Base-by-base conservation (phyloP, 2,888 invertebrate genomes). In the Drosophila tanythrix region DNA sequence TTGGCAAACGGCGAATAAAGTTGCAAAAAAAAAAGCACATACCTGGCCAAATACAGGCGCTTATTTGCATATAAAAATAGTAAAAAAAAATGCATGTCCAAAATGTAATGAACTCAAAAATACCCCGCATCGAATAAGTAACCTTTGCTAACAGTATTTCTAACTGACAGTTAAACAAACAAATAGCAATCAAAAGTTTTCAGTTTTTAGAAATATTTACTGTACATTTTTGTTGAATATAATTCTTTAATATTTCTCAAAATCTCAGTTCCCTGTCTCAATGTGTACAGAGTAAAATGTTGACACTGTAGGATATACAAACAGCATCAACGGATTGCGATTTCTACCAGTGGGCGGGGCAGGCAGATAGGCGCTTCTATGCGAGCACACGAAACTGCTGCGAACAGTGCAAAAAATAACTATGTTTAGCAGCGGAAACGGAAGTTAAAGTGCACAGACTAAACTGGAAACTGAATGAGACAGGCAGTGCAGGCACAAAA, bases 31-130 rank as follows among this genome's bases (percentile, higher is more conserved):
- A 31, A 43, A 21, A 40, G 25, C 43, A 40, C 68, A 68, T 60
- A 51, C 67, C 68, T 69, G 72, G 70, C 61, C 75, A 86, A 87
- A 82, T 81, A 77, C 75, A 33, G 75, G 62, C 64, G 67, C 73
- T 80, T 85, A 88, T 85, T 87, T 87, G 81, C 87, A 87, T 82
- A 73, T 60, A 63, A 71, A 74, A 68, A 46, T 50, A 55, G 56
- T 59, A 35, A 46, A 70, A 63, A 38, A 74, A 61, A 70, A 15
- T 35, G 18, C n/a, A 53, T 10, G 2, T 15, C 2, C 10, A 13
- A 8, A n/a, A 15, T 46, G 0, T 51, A 46, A 27, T 25, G n/a
- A 21, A 67, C 63, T 55, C 1, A 40, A 13, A 55, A 43, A 72
- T 67, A 72, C 74, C 62, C 70, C 67, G n/a, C 46, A 33, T n/a